These are phyloP conservation scores for Antennarius striatus DNA, from an alignment of 2,113 vertebrate species.

Conservation along the genomic window DNA sequence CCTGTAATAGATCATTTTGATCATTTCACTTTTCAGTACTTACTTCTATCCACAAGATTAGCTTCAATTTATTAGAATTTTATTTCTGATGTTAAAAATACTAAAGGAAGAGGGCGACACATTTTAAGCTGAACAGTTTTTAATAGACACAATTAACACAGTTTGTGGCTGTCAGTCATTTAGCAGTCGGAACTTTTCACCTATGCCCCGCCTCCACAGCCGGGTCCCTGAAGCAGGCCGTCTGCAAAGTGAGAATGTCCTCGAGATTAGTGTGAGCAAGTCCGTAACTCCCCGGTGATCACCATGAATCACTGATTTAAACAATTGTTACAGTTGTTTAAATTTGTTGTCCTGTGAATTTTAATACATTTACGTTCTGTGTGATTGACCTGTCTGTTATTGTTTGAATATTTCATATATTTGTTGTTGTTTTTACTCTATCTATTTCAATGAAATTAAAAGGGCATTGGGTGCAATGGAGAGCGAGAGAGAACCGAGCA, in stretches of 20 bases:
- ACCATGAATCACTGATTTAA: slow-evolving; percentile 24
- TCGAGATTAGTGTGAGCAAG: slow-evolving; percentile 68
- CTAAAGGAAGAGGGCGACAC: background rate
- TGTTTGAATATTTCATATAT: slow-evolving; percentile 50
- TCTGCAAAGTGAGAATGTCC: slow-evolving; percentile 71
- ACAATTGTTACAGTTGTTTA: slow-evolving; percentile 8
- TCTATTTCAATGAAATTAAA: slow-evolving; percentile 66
- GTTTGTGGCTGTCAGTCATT: slow-evolving; percentile 49
- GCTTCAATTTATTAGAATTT: background rate
- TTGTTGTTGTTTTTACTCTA: slow-evolving; percentile 48
- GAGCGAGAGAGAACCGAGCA: slow-evolving; percentile 63
- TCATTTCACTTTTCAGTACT: background rate
- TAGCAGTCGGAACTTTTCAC: slow-evolving; percentile 47
- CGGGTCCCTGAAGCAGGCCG: slow-evolving; percentile 39
- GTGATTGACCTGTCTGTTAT: slow-evolving; percentile 29
- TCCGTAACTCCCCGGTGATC: slow-evolving; percentile 33
- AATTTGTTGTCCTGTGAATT: slow-evolving; percentile 1
- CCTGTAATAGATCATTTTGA: background rate
- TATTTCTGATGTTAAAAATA: background rate
- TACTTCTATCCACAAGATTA: slow-evolving; percentile 2
- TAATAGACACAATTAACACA: slow-evolving; percentile 40
- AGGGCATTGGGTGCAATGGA: slow-evolving; percentile 58
- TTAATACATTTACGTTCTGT: slow-evolving; percentile 1
- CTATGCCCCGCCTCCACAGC: slow-evolving; percentile 45
- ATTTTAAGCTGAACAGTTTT: background rate